Evolutionary conservation across 2,113 vertebrate genomes (phyloP).

Genomic region (Tachycineta bicolor): DNA sequence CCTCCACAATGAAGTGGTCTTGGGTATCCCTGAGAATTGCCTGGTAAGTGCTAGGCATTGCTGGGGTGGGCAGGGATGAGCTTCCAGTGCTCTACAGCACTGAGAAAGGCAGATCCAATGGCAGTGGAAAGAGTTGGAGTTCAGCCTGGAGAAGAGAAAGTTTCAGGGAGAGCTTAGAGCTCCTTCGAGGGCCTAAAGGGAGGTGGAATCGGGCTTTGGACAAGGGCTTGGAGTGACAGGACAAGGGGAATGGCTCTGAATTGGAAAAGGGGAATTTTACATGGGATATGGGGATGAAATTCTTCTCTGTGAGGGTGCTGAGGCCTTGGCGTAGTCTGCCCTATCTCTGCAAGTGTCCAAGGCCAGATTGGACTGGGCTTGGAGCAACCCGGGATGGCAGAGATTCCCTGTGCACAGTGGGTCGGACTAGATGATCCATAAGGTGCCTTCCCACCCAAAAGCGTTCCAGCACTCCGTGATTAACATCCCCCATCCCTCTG

Average conservation of each 20-base stretch:
- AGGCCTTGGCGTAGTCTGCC: not conserved
- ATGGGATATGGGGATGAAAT: not conserved
- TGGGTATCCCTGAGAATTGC: slow-evolving; percentile 87
- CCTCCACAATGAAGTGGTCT: slow-evolving; percentile 83
- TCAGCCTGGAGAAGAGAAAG: not conserved
- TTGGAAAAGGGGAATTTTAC: not conserved
- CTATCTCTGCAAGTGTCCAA: not conserved
- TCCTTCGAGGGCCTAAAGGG: not conserved
- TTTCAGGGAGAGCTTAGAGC: not conserved
- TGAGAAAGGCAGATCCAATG: not conserved
- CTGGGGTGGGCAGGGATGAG: not conserved
- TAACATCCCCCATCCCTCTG: not conserved
- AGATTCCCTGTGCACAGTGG: not conserved
- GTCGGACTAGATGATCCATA: not conserved
- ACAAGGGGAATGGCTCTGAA: not conserved
- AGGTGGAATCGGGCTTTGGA: not conserved
- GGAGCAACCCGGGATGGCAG: not conserved
- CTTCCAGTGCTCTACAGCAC: not conserved
- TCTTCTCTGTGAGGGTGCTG: not conserved
- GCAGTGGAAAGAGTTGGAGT: not conserved
- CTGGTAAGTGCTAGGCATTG: slow-evolving; percentile 78
- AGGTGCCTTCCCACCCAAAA: not conserved
- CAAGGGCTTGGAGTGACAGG: not conserved
- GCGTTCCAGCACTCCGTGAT: not conserved
- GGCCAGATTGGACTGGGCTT: not conserved